Conservation (phyloP, 2,797 vertebrate genomes). For the Phrynocephalus vlangalii region DNA sequence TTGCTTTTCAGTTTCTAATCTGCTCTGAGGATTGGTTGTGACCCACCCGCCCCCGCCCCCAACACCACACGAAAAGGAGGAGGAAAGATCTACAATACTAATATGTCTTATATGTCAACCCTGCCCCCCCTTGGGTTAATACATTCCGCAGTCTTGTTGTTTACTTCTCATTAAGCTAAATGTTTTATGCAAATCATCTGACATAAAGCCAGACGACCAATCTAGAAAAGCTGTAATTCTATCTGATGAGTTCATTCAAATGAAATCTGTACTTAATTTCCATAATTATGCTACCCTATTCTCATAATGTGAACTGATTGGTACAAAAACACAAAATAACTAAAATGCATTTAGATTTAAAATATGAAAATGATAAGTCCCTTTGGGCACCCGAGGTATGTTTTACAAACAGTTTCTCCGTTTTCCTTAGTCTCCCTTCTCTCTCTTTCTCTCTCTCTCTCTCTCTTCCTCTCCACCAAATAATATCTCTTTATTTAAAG, state of each 20-base stretch:
- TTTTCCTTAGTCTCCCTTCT: neutral
- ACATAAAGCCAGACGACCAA: conserved; percentile 81
- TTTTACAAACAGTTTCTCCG: conserved; percentile 75
- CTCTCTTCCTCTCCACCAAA: conserved; percentile 55
- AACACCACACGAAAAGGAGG: neutral
- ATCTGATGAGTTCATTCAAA: conserved; percentile 83
- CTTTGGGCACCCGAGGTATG: conserved; percentile 74
- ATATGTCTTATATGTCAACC: conserved; percentile 77
- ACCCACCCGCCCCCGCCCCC: conserved; percentile 39
- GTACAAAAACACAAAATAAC: conserved; percentile 78
- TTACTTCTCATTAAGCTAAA: conserved; percentile 84
- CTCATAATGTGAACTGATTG: conserved; percentile 82
- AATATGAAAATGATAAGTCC: conserved; percentile 79
- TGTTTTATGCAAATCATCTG: conserved; percentile 82
- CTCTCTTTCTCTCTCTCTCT: conserved; percentile 14
- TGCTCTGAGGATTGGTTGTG: conserved; percentile 61
- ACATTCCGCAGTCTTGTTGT: conserved; percentile 75
- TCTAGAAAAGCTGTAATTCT: conserved; percentile 81
- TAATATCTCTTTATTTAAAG: conserved; percentile 74
- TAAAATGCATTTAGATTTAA: conserved; percentile 76
- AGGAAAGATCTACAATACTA: conserved; percentile 53
- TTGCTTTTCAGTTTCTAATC: conserved; percentile 63
- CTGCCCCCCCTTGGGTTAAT: conserved; percentile 75
- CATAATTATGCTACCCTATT: conserved; percentile 81
- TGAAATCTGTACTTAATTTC: conserved; percentile 83